These are phyloP conservation scores for Cryptophagus acutangulus DNA, from an alignment of 2,888 invertebrate species.

Conservation along the genomic window DNA sequence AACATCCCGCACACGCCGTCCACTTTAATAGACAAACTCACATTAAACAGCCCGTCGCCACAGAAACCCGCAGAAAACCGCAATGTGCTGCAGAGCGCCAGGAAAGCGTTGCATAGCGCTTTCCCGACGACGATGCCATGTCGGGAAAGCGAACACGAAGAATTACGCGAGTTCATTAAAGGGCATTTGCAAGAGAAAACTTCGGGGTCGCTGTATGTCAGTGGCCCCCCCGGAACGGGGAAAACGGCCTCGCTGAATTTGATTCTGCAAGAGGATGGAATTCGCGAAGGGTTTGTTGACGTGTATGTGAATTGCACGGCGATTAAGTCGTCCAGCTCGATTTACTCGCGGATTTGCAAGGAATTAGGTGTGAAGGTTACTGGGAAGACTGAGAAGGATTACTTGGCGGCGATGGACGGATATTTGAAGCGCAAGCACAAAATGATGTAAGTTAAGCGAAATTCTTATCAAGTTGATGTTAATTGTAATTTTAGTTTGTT, in stretches of 20 bases:
- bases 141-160: constrained; percentile 71
- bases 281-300: too few relatives aligned
- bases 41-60: constrained; percentile 28
- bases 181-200: constrained; percentile 59
- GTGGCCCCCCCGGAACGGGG: constrained; percentile 96
- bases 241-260: constrained; percentile 86
- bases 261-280: constrained; percentile 64
- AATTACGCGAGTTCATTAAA: constrained; percentile 64
- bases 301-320: constrained; percentile 86
- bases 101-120: constrained; percentile 44
- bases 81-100: constrained; percentile 39
- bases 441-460: constrained; percentile 70
- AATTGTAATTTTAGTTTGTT: too few relatives aligned
- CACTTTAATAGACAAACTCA: constrained; percentile 32
- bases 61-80: not conserved
- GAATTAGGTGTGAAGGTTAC: constrained; percentile 60
- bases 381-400: constrained; percentile 62
- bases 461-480: too few relatives aligned
- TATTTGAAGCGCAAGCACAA: constrained; percentile 62
- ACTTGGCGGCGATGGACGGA: constrained; percentile 63
- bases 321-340: constrained; percentile 74
- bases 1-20: constrained; percentile 32
- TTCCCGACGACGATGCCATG: constrained; percentile 56
- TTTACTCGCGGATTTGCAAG: constrained; percentile 72
- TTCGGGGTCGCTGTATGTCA: constrained; percentile 85